phyloP scores from a whole-genome alignment of 2,888 invertebrate genomes.

The Clunio marinus region DNA sequence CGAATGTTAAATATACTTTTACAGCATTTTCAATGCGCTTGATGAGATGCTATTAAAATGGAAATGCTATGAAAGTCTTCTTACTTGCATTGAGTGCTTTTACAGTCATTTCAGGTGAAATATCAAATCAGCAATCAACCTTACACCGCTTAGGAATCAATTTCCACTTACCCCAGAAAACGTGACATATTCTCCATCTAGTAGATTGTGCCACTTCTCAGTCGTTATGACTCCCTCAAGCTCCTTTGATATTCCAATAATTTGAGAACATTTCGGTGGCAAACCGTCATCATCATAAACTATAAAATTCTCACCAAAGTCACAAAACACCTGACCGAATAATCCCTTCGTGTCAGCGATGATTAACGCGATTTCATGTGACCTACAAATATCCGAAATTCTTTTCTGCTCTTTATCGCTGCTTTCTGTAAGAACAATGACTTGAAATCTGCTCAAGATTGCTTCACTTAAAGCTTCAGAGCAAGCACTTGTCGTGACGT shows the following conservation, averaged over 20 bases:
- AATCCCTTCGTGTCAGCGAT: slow-evolving; percentile 87
- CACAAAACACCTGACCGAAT: slow-evolving; percentile 94
- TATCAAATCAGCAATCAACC: too few relatives aligned
- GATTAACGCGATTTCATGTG: slow-evolving; percentile 76
- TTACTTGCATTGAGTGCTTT: too few relatives aligned
- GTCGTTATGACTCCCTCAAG: slow-evolving; percentile 89
- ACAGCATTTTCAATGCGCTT: not conserved
- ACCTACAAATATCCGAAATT: slow-evolving; percentile 78
- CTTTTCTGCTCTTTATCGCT: slow-evolving; percentile 71
- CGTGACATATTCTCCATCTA: slow-evolving; percentile 94
- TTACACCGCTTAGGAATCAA: too few relatives aligned
- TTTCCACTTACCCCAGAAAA: slow-evolving; percentile 71
- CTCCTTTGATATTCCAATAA: slow-evolving; percentile 83
- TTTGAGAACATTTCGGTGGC: slow-evolving; percentile 84
- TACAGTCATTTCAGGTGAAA: too few relatives aligned
- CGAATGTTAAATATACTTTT: too few relatives aligned
- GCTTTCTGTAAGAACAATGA: slow-evolving; percentile 83
- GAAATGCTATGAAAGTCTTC: too few relatives aligned
- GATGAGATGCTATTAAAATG: not conserved
- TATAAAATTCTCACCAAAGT: slow-evolving; percentile 87
- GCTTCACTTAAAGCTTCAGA: slow-evolving; percentile 73
- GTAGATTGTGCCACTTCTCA: slow-evolving; percentile 92
- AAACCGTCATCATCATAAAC: slow-evolving; percentile 90
- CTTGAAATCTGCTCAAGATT: slow-evolving; percentile 71
- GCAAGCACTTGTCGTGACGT: slow-evolving; percentile 76